Evolutionary conservation across 2,113 vertebrate genomes (phyloP), one percentile per base, ranked within the genome.

Genomic region (Chionodraco myersi): DNA sequence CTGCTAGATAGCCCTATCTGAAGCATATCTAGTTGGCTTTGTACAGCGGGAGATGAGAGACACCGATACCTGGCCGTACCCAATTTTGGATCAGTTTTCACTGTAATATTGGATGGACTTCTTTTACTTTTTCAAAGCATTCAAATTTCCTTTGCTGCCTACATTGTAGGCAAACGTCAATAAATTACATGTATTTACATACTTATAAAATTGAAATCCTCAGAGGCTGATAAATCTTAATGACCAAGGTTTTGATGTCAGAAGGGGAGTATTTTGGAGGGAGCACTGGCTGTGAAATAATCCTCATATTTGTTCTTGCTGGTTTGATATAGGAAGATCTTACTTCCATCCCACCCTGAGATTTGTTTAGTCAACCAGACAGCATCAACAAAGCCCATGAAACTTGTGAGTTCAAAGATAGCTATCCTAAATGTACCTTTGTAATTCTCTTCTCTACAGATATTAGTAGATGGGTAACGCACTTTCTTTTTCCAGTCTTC

Each of bases 101-200:
- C 23, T 72, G 10, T 61, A 41, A 62, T n/a, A 54, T 30, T 67
- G 62, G 47, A 87, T 83, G 6, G 30, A 34, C 52, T 59, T 68
- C 49, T 64, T 51, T 61, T 53, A 73, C 73, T 75, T 88, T 86
- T 85, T 89, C 16, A 84, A 85, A 88, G 83, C 76, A 78, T 82
- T 77, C 5, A 69, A 75, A 83, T 70, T 82, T 73, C 45, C 48
- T 88, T 91, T 83, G 61, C 79, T 92, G 82, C 91, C 93, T 93
- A 93, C 92, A 93, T 47, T 94, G 92, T 92, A 93, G 93, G 82
- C 91, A 89, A 85, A 68, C 89, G 83, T 92, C 80, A 91, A 93
- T 93, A 92, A 89, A 91, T 90, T 90, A 91, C 56, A 87, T 85
- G 77, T 90, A 93, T 93, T 92, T 90, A 93, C 92, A 93, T 62